Base-by-base conservation (phyloP, 2,113 vertebrate genomes). In the Empidonax alnorum region DNA sequence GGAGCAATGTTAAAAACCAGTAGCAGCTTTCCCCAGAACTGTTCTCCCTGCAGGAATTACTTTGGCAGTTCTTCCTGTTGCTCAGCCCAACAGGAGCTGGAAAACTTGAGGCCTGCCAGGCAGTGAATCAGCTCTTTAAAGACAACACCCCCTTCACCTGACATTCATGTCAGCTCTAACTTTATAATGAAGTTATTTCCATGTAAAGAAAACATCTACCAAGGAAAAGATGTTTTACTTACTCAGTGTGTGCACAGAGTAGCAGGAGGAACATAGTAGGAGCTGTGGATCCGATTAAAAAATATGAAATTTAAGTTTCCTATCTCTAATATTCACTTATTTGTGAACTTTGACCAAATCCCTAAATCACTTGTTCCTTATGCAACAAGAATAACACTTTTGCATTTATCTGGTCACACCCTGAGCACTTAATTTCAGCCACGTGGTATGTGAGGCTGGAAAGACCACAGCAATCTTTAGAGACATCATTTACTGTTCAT, bases 271-370 rank as follows among this genome's bases (percentile, higher is more conserved):
- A 33, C 47, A 50, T 17, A 67, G 37, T 17, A 67, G 37, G 50
- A 39, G 35, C 7, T 66, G 27, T 24, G 50, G 35, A 56, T 59
- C 6, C 12, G 73, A 27, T 7, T 37, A 63, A 87, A 58, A 53
- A 53, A 9, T 1, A 16, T 2, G 1, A 58, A 2, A 62, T 33
- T 25, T 16, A 59, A 1, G 0, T 68, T 68, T 79, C 24, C 42
- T 27, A 1, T 37, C 17, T 75, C 53, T 58, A 27, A 71, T 30
- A 71, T 15, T 44, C 14, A 61, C 14, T 52, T 44, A 30, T 25
- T 25, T 41, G 4, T 71, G 41, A 78, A 47, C 14, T 61, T 49
- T 5, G 7, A 13, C 31, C 21, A 79, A 59, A 66, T 31, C 3
- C 1, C 24, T 63, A 18, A 35, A 73, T 20, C 50, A 30, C 14